Evolutionary conservation across 2,113 vertebrate genomes (phyloP).

Genomic region (Probosciger aterrimus): DNA sequence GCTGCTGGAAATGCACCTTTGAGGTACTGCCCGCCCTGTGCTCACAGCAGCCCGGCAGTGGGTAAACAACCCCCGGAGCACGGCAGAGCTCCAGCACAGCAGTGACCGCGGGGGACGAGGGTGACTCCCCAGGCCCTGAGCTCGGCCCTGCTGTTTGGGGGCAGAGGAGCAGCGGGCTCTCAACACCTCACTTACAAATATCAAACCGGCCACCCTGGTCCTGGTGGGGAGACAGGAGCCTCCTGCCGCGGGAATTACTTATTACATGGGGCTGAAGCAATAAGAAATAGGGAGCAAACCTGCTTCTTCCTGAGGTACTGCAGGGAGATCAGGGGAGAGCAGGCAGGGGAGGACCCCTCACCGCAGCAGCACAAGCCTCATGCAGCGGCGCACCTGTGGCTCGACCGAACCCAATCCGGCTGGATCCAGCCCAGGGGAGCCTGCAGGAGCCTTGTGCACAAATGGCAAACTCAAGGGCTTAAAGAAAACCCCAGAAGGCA

Average conservation of each 20-base stretch:
- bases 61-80: background rate
- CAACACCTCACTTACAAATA: background rate
- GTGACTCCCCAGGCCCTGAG: fast-evolving
- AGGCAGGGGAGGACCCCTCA: fast-evolving
- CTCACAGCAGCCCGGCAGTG: background rate
- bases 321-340: background rate
- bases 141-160: fast-evolving
- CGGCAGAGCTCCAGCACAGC: fast-evolving
- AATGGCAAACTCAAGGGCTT: background rate
- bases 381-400: fast-evolving
- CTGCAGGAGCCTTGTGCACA: background rate
- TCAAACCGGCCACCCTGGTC: fast-evolving
- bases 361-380: fast-evolving
- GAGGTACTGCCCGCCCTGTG: background rate
- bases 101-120: background rate
- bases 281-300: background rate
- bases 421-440: fast-evolving
- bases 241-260: background rate
- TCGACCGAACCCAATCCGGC: fast-evolving
- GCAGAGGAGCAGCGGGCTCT: fast-evolving
- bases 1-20: fast-evolving
- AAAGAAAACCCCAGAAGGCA: background rate
- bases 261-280: fast-evolving
- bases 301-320: fast-evolving
- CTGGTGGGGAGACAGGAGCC: fast-evolving